Percentiles rank a stretch among this genome's conserved stretches.
Conservation (phyloP, 2,113 vertebrate species). For the Hippotragus niger region DNA sequence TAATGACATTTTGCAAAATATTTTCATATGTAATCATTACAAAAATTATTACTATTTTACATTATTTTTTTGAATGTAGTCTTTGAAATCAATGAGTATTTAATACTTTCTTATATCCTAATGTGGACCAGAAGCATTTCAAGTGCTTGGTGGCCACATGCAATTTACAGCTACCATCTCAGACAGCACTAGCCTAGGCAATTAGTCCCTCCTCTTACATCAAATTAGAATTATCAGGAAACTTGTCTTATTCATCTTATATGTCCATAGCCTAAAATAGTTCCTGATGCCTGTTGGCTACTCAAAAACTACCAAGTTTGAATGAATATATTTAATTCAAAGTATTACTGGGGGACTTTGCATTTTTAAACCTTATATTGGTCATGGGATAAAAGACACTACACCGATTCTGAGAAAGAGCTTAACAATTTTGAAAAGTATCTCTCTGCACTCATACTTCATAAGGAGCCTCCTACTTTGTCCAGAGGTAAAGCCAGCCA, state of each 20-base stretch:
- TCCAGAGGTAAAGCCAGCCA: neutral
- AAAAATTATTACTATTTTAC: constrained; percentile 14
- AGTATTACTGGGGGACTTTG: neutral
- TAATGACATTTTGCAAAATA: constrained; percentile 7
- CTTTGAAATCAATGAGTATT: neutral
- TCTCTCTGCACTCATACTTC: neutral
- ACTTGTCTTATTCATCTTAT: neutral
- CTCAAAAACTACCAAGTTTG: neutral
- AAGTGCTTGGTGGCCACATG: neutral
- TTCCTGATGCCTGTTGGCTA: neutral
- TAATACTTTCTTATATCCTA: neutral
- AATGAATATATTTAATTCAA: constrained; percentile 22
- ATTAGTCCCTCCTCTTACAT: neutral
- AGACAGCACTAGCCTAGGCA: neutral
- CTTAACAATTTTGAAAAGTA: neutral
- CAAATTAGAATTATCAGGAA: neutral
- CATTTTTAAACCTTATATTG: neutral
- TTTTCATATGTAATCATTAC: neutral
- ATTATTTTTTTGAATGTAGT: neutral
- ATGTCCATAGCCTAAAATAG: neutral
- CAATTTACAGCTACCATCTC: neutral
- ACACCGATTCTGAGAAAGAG: neutral
- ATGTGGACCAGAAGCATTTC: neutral
- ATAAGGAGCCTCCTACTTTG: neutral
- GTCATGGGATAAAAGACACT: neutral